Percentiles rank a stretch among this genome's conserved stretches.
Conservation (phyloP, 2,113 vertebrate species). For the Chroicocephalus ridibundus region DNA sequence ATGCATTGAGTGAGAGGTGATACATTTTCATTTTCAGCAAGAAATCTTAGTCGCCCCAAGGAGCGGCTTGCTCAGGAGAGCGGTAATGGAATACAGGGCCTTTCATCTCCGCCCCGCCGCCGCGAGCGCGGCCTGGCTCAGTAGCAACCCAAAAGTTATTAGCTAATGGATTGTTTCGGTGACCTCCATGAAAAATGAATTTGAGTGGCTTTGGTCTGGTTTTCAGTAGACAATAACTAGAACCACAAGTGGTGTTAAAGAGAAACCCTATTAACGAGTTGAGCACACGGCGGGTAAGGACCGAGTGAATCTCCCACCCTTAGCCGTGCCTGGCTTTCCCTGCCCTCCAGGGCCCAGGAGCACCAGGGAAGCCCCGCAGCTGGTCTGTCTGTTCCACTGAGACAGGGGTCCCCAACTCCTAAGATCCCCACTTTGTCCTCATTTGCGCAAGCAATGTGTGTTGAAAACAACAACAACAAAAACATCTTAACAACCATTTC, state of each 20-base stretch:
- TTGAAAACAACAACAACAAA: neutral
- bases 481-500: neutral
- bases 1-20: conserved; percentile 46
- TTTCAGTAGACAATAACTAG: neutral
- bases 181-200: neutral
- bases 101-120: neutral
- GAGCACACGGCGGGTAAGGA: accelerated
- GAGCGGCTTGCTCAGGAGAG: neutral
- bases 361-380: neutral
- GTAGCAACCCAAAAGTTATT: neutral
- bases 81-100: neutral
- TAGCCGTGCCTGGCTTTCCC: neutral
- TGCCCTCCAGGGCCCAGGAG: neutral
- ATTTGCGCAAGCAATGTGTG: neutral
- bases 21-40: conserved; percentile 38
- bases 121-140: accelerated
- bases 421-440: neutral
- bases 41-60: conserved; percentile 47
- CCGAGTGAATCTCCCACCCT: accelerated
- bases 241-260: neutral
- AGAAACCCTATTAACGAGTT: neutral
- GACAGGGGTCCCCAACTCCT: neutral
- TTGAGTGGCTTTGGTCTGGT: neutral
- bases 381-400: neutral
- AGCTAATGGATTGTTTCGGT: neutral